These are phyloP conservation scores for Melanostigma gelatinosum DNA, from an alignment of 2,113 vertebrate genomes.

Conservation along the genomic window DNA sequence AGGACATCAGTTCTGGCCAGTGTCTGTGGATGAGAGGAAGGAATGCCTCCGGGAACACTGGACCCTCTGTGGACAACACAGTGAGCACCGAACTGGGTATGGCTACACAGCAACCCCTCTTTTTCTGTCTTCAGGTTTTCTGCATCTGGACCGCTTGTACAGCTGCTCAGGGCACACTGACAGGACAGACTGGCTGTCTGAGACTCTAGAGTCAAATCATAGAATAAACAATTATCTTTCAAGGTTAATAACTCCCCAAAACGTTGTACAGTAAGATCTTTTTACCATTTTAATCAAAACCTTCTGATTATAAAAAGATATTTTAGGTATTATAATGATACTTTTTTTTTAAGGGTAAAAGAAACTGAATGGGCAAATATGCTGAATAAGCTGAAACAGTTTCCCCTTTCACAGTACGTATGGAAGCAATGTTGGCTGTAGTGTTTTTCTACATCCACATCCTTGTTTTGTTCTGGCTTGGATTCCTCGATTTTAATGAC, in stretches of 20 bases:
- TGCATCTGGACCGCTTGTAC: neutral
- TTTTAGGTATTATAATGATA: neutral
- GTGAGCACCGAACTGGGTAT: slow-evolving; percentile 75
- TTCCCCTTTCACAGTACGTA: slow-evolving; percentile 36
- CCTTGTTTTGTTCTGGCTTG: neutral
- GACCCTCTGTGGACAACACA: slow-evolving; percentile 79
- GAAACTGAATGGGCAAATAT: neutral
- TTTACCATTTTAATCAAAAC: neutral
- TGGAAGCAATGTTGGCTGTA: neutral
- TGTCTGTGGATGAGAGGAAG: slow-evolving; percentile 74
- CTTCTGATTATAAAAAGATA: neutral
- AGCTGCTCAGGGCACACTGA: neutral
- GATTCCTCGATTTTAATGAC: neutral
- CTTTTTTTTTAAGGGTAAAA: neutral
- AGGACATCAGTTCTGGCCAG: slow-evolving; percentile 77
- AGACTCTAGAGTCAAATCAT: neutral
- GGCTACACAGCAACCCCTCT: neutral
- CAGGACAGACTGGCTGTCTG: neutral
- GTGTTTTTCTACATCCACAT: slow-evolving; percentile 27
- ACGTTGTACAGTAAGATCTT: neutral
- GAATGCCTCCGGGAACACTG: slow-evolving; percentile 64
- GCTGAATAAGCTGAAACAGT: neutral
- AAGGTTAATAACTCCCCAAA: neutral
- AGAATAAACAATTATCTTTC: neutral
- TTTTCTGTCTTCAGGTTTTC: neutral